These are phyloP conservation scores for Agraylea sexmaculata DNA, from an alignment of 1,140 invertebrate genomes.

Conservation along the genomic window DNA sequence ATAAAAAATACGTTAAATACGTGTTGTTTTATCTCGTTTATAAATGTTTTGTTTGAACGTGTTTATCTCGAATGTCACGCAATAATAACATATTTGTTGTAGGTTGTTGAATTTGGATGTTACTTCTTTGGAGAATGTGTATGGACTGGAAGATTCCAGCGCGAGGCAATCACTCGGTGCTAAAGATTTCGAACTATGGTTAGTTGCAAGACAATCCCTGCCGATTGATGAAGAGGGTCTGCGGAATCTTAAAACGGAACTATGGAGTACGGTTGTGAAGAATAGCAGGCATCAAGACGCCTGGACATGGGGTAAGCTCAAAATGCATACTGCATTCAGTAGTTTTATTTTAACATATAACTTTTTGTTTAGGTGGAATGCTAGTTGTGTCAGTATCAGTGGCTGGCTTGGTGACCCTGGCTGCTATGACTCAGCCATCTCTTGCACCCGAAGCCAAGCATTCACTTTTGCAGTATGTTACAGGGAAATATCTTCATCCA, in stretches of 20 bases:
- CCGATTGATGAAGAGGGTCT: slow-evolving; percentile 68
- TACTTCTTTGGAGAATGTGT: slow-evolving; percentile 72
- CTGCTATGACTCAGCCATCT: slow-evolving; percentile 76
- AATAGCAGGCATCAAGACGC: slow-evolving; percentile 75
- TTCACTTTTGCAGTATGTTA: slow-evolving; percentile 80
- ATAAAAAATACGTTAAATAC: slow-evolving; percentile 1
- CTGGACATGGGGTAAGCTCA: slow-evolving; percentile 67
- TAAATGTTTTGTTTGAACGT: not conserved
- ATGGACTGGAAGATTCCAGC: slow-evolving; percentile 73
- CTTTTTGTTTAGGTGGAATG: slow-evolving; percentile 56
- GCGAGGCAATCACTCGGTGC: slow-evolving; percentile 56
- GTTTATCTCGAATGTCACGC: not conserved
- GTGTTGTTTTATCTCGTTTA: too few relatives aligned
- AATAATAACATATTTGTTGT: slow-evolving; percentile 11
- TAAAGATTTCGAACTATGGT: slow-evolving; percentile 70
- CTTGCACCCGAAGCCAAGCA: slow-evolving; percentile 76
- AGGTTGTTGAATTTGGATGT: slow-evolving; percentile 70
- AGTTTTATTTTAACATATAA: slow-evolving; percentile 4
- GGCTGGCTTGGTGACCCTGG: slow-evolving; percentile 71
- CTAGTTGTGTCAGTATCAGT: slow-evolving; percentile 75
- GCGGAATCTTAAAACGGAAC: slow-evolving; percentile 61
- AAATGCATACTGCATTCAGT: not conserved
- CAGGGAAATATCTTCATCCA: slow-evolving; percentile 79
- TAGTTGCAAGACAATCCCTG: slow-evolving; percentile 58
- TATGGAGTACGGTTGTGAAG: slow-evolving; percentile 82